Conservation (phyloP, 2,888 invertebrate species). For the Serrognathus titanus region DNA sequence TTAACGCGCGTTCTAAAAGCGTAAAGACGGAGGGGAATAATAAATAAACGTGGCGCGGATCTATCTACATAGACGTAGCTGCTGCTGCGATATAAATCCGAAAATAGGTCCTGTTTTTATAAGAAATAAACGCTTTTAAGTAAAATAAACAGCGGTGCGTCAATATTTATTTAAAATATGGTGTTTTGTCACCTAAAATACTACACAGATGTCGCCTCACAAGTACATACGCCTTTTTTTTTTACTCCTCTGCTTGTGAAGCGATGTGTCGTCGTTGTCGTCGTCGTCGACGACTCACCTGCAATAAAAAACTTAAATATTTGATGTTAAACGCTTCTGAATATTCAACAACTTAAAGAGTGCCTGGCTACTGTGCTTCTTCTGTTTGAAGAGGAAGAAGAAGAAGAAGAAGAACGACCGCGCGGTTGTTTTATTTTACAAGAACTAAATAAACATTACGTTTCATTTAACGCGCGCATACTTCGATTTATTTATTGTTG, state of each 20-base stretch:
- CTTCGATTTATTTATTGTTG: too few relatives aligned
- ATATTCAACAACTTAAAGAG: constrained; percentile 8
- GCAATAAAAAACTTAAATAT: constrained; percentile 11
- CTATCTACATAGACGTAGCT: background rate
- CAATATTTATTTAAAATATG: constrained; percentile 15
- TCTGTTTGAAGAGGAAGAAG: too few relatives aligned
- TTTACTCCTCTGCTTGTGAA: background rate
- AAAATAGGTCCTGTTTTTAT: constrained; percentile 14
- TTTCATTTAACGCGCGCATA: too few relatives aligned
- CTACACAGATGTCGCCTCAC: constrained; percentile 2
- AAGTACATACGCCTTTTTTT: constrained; percentile 5
- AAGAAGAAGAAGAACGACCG: too few relatives aligned
- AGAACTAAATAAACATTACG: too few relatives aligned
- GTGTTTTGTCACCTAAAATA: constrained; percentile 14
- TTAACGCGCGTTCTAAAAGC: too few relatives aligned
- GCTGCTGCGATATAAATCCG: background rate
- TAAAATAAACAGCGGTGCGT: constrained; percentile 19
- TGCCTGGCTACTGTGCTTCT: too few relatives aligned
- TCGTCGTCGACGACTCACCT: constrained; percentile 9
- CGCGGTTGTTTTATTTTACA: too few relatives aligned
- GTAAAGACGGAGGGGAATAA: too few relatives aligned
- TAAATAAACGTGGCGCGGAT: too few relatives aligned
- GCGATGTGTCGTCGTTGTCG: too few relatives aligned
- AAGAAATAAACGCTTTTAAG: constrained; percentile 20
- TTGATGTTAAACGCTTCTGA: constrained; percentile 13